Evolutionary conservation across 2,888 invertebrate genomes (phyloP), one percentile per base, ranked within the genome.

Genomic region (Falcaria lacertinaria): DNA sequence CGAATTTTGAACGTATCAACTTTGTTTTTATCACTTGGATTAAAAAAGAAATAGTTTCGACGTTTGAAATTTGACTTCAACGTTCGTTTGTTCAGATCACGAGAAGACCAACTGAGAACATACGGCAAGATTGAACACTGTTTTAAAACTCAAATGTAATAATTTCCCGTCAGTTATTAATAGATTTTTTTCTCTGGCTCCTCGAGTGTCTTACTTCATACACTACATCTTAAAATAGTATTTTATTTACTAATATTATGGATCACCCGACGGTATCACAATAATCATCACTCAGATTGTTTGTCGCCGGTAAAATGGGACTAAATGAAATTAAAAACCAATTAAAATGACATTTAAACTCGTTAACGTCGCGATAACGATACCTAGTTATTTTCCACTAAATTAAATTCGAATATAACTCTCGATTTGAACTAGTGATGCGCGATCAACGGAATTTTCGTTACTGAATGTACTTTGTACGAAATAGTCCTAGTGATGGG

Each of bases 311-410:
- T 42, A 38, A 19, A 37, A 33, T 19, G 32, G 39, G 19, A 22
- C 33, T 14, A 45, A 33, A 49, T n/a, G n/a, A n/a, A n/a, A 59
- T 54, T 55, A 55, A 54, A 54, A 45, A 45, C 42, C 48, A 42
- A 57, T 64, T 59, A 55, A 17, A 34, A 43, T 17, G 43, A 45
- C 46, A 54, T 52, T 51, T 60, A 51, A 60, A 63, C 59, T 53
- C 59, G 47, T 64, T 64, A 69, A 60, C 48, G 38, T 39, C 33
- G 15, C 42, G 48, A 61, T 66, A 67, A 64, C 45, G 54, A 54
- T 6, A 47, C 45, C 37, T 53, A 57, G 72, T 65, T 54, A 59
- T 72, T 70, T 76, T 71, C 70, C 67, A 52, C 51, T 43, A 45
- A 25, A 11, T 33, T 5, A 16, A 36, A 39, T 25, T 39, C 15